phyloP scores from a whole-genome alignment of 2,888 invertebrate species.

The Leucania comma region DNA sequence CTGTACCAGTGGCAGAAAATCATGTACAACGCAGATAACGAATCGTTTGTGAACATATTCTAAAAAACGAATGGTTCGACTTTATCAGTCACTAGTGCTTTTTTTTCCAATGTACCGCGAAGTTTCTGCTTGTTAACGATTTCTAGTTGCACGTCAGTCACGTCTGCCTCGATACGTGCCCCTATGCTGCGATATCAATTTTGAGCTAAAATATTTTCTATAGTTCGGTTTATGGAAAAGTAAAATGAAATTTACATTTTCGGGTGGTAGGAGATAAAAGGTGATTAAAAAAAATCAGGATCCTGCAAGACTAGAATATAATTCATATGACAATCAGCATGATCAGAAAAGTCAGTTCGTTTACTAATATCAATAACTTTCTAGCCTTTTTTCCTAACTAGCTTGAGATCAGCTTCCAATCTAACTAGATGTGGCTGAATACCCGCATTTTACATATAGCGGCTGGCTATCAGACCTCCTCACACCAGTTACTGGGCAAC shows the following conservation, averaged over 20 bases:
- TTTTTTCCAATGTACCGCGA: slow-evolving; percentile 23
- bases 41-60: slow-evolving; percentile 62
- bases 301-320: too few relatives aligned
- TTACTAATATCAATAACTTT: not conserved
- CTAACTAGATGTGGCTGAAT: too few relatives aligned
- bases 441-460: too few relatives aligned
- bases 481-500: too few relatives aligned
- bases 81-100: slow-evolving; percentile 52
- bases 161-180: slow-evolving; percentile 45
- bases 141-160: slow-evolving; percentile 51
- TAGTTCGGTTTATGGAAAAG: not conserved
- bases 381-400: too few relatives aligned
- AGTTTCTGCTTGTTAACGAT: slow-evolving; percentile 37
- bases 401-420: too few relatives aligned
- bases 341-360: not conserved
- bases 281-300: too few relatives aligned
- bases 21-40: slow-evolving; percentile 30
- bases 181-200: slow-evolving; percentile 36
- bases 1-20: slow-evolving; percentile 24
- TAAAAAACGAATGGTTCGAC: slow-evolving; percentile 61
- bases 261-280: not conserved
- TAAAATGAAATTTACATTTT: not conserved
- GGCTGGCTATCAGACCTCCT: too few relatives aligned
- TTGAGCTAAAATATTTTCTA: slow-evolving; percentile 13
- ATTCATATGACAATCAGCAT: too few relatives aligned